Evolutionary conservation across 1,140 invertebrate genomes (phyloP).

Genomic region (Globodera rostochiensis): DNA sequence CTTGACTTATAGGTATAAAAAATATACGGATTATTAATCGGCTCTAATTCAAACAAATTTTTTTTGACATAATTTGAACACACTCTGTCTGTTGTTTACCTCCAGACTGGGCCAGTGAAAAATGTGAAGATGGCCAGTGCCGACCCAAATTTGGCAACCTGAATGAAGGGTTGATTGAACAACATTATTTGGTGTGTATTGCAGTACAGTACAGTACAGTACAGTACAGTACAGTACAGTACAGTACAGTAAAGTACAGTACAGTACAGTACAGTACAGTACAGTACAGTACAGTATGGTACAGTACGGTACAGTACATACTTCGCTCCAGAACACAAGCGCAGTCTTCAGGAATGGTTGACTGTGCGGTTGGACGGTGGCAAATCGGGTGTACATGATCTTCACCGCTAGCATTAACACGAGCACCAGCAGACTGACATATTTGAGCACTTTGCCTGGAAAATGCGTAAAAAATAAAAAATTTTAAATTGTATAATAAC

Average conservation of each 20-base stretch:
- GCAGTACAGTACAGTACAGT: too few species aligned
- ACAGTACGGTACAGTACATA: constrained; percentile 62
- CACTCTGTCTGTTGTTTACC: constrained; percentile 40
- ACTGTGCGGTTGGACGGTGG: constrained; percentile 43
- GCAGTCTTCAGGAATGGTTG: constrained; percentile 59
- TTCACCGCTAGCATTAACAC: constrained; percentile 62
- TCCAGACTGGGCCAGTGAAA: constrained; percentile 74
- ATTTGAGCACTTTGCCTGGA: constrained; percentile 43
- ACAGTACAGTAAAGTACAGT: too few species aligned
- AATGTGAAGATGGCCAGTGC: constrained; percentile 77
- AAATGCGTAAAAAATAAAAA: too few species aligned
- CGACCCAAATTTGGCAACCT: constrained; percentile 78
- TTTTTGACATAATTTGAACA: constrained; percentile 20
- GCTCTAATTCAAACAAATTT: too few species aligned
- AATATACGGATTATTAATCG: too few species aligned
- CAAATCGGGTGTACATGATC: constrained; percentile 57
- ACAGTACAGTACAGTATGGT: too few species aligned
- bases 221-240: too few species aligned
- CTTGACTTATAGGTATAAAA: too few species aligned
- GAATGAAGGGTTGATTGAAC: too few species aligned
- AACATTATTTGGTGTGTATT: too few species aligned
- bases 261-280: too few species aligned
- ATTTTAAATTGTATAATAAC: too few species aligned
- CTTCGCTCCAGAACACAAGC: constrained; percentile 91
- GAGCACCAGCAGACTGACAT: constrained; percentile 57